Conservation (phyloP, 1,140 invertebrate genomes). For the Physella acuta region DNA sequence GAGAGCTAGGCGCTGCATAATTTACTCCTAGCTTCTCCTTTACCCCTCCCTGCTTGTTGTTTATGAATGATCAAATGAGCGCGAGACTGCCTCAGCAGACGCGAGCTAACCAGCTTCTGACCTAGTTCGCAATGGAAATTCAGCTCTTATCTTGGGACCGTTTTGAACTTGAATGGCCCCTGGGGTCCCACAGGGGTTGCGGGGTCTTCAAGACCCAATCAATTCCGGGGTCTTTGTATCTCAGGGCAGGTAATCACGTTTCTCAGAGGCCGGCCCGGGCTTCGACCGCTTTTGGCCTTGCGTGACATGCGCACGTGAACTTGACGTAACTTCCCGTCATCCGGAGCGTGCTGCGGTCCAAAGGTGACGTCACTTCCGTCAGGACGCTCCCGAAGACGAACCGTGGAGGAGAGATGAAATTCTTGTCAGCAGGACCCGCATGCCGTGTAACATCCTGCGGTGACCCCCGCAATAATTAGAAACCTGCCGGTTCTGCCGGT, state of each 20-base stretch:
- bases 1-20: no score
- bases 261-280: not conserved
- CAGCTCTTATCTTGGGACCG: no score
- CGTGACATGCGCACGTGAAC: conserved; percentile 13
- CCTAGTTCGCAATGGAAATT: no score
- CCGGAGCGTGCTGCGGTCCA: not conserved
- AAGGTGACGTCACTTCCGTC: not conserved
- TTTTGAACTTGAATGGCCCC: no score
- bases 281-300: not conserved
- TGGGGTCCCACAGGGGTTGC: no score
- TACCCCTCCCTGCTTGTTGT: no score
- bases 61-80: no score
- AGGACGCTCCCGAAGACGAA: not conserved
- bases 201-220: not conserved
- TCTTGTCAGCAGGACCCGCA: conserved; percentile 11
- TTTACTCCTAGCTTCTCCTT: no score
- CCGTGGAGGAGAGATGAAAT: conserved; percentile 11
- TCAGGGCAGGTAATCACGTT: conserved; percentile 8
- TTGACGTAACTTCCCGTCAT: conserved; percentile 13
- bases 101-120: no score
- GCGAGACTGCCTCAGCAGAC: no score
- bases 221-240: not conserved
- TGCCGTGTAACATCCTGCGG: not conserved
- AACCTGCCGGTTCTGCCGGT: conserved; percentile 9
- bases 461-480: conserved; percentile 9